Evolutionary conservation across 2,797 vertebrate species (phyloP).

Genomic region (Etheostoma perlongum): DNA sequence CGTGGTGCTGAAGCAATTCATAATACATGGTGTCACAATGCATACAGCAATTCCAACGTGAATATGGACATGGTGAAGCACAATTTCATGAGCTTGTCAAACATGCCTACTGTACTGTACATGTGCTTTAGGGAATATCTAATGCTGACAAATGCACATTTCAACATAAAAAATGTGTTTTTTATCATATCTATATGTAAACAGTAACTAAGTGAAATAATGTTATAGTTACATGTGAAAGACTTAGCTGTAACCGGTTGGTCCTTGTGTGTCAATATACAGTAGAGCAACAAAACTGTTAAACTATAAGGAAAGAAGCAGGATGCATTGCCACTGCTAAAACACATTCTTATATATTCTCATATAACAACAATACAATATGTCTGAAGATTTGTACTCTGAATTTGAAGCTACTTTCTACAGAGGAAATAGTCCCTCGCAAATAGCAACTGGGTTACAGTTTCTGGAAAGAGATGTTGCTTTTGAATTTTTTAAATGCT

Average conservation of each 20-base stretch:
- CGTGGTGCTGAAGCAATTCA: conserved; percentile 32
- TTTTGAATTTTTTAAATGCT: conserved; percentile 46
- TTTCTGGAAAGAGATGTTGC: conserved; percentile 31
- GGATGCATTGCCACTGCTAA: not conserved
- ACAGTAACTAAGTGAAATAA: not conserved
- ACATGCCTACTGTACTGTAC: not conserved
- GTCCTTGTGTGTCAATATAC: not conserved
- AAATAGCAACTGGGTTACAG: conserved; percentile 23
- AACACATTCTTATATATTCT: not conserved
- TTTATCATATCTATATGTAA: not conserved
- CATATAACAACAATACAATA: not conserved
- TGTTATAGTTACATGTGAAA: not conserved
- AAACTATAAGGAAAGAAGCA: too few relatives aligned
- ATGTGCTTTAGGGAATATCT: not conserved
- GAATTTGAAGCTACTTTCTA: conserved; percentile 1
- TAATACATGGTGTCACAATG: conserved; percentile 51
- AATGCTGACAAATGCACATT: not conserved
- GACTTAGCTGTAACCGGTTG: not conserved
- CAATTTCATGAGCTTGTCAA: conserved; percentile 4
- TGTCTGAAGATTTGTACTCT: not conserved
- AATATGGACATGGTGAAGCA: not conserved
- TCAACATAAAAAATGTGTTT: not conserved
- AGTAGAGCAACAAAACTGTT: not conserved
- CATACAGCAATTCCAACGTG: conserved; percentile 25
- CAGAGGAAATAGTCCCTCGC: conserved; percentile 2